phyloP scores from a whole-genome alignment of 2,113 vertebrate genomes.

The Myrmecobius fasciatus region DNA sequence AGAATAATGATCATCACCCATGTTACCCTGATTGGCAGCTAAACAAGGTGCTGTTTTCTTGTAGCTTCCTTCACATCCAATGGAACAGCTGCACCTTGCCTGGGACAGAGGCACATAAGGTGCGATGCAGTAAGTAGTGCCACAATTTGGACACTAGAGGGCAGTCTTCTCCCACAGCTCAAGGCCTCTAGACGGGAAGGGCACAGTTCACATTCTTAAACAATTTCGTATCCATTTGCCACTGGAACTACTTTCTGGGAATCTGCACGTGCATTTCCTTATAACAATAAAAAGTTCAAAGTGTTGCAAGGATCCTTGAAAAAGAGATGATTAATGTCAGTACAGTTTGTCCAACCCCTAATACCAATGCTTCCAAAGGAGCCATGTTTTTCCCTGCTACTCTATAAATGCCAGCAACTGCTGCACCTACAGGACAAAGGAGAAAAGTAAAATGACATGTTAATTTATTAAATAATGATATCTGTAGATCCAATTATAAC shows the following conservation, averaged over 20 bases:
- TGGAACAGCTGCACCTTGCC: constrained; percentile 73
- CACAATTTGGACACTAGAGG: constrained; percentile 80
- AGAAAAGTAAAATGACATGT: neutral
- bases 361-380: constrained; percentile 95
- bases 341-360: constrained; percentile 95
- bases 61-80: constrained; percentile 40
- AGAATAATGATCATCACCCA: constrained; percentile 61
- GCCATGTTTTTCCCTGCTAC: constrained; percentile 98
- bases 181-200: constrained; percentile 52
- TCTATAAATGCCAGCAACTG: constrained; percentile 96
- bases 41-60: constrained; percentile 79
- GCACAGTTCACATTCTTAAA: constrained; percentile 60
- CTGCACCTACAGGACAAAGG: constrained; percentile 87
- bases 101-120: constrained; percentile 82
- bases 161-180: constrained; percentile 71
- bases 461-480: no score
- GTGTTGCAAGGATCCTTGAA: constrained; percentile 95
- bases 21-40: constrained; percentile 77
- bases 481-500: fast-evolving
- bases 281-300: constrained; percentile 83
- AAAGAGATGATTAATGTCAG: constrained; percentile 95
- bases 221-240: constrained; percentile 21
- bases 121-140: constrained; percentile 83
- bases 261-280: constrained; percentile 57
- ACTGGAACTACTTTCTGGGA: constrained; percentile 64